Conservation (phyloP, 2,888 invertebrate genomes). For the Ethmia dodecea region DNA sequence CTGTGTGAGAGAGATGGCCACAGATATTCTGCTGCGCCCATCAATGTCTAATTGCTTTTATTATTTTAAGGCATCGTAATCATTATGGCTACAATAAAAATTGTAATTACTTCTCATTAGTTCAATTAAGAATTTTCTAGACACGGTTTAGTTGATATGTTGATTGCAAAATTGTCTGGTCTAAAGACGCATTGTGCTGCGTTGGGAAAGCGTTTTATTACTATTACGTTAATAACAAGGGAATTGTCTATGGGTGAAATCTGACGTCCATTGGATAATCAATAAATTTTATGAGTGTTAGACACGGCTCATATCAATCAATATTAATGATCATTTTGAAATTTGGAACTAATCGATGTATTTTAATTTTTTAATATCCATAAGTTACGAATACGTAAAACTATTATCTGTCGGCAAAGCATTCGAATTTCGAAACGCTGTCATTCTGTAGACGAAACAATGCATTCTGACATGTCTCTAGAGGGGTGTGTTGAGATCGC, state of each 20-base stretch:
- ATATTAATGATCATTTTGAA: slow-evolving; percentile 63
- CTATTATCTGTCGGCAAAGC: slow-evolving; percentile 8
- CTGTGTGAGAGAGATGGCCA: slow-evolving; percentile 47
- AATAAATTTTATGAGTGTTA: slow-evolving; percentile 64
- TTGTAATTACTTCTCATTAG: slow-evolving; percentile 78
- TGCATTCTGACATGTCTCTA: too few species aligned
- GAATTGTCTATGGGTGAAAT: slow-evolving; percentile 52
- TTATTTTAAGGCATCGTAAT: slow-evolving; percentile 78
- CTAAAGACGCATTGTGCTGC: slow-evolving; percentile 47
- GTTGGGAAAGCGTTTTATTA: slow-evolving; percentile 47
- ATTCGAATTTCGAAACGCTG: slow-evolving; percentile 3
- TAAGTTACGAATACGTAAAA: slow-evolving; percentile 40
- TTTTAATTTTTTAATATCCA: slow-evolving; percentile 63
- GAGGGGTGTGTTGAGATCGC: too few species aligned
- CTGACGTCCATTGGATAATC: slow-evolving; percentile 49
- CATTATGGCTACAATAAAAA: slow-evolving; percentile 76
- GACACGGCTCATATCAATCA: slow-evolving; percentile 69
- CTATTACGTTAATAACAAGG: slow-evolving; percentile 36
- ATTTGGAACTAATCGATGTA: slow-evolving; percentile 68
- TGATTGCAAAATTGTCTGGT: slow-evolving; percentile 60
- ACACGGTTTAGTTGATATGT: slow-evolving; percentile 71
- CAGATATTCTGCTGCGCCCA: slow-evolving; percentile 59
- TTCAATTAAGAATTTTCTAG: slow-evolving; percentile 77
- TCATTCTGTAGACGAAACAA: too few species aligned
- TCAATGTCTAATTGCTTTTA: slow-evolving; percentile 77